Percentiles rank a stretch among this genome's conserved stretches.
These are phyloP conservation scores for Slavum lentiscoides DNA, from an alignment of 2,888 invertebrate genomes.

Conservation along the genomic window DNA sequence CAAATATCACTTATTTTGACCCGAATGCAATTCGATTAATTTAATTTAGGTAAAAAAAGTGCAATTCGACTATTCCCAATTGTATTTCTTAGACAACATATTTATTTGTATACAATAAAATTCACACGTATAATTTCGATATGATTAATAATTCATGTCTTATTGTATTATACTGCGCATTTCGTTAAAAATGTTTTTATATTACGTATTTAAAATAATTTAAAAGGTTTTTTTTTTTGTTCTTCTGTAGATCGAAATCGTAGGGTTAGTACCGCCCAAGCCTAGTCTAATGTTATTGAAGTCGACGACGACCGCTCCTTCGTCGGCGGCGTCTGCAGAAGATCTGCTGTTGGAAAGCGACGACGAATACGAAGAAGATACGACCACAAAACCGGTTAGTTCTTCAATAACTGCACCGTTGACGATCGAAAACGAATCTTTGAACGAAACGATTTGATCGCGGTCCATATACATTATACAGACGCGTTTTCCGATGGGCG, in stretches of 20 bases:
- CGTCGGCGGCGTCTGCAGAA: neutral
- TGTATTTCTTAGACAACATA: no score
- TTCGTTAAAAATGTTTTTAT: no score
- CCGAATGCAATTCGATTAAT: no score
- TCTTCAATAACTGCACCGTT: constrained; percentile 9
- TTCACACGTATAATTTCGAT: no score
- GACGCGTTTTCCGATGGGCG: no score
- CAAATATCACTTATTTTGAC: no score
- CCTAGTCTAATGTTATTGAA: constrained; percentile 34
- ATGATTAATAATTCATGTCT: no score
- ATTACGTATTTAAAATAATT: neutral
- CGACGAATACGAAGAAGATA: constrained; percentile 49
- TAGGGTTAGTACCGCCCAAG: constrained; percentile 40
- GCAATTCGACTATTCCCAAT: no score
- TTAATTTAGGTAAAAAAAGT: no score
- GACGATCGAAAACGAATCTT: constrained; percentile 28
- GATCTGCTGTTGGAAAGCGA: constrained; percentile 37
- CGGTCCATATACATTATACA: no score
- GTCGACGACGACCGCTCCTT: constrained; percentile 25
- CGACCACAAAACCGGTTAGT: constrained; percentile 28
- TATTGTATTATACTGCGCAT: no score
- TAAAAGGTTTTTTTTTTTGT: neutral
- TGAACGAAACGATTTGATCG: constrained; percentile 39
- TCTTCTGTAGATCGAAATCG: constrained; percentile 29
- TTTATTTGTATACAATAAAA: no score